Percentiles rank a stretch among this genome's conserved stretches.
These are phyloP conservation scores for Trissoscelio sp. DNA, from an alignment of 2,888 invertebrate genomes.

Conservation along the genomic window DNA sequence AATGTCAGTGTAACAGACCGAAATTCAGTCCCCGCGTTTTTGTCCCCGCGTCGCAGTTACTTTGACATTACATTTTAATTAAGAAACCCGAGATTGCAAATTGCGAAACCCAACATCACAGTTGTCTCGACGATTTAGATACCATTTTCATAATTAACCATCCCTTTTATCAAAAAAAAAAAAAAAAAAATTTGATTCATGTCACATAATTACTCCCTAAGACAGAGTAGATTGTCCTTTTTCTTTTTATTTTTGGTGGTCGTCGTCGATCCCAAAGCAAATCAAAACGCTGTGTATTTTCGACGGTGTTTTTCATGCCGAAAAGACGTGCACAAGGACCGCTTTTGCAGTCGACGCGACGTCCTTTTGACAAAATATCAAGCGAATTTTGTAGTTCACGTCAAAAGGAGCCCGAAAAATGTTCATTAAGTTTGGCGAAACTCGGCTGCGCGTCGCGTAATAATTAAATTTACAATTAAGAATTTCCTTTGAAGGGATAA, in stretches of 20 bases:
- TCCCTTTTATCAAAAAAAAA: neutral
- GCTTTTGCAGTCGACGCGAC: constrained; percentile 3
- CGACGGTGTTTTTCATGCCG: constrained; percentile 9
- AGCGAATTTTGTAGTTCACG: constrained; percentile 20
- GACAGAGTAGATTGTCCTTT: too few relatives aligned
- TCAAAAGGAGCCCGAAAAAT: constrained; percentile 21
- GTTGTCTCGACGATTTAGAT: constrained; percentile 9
- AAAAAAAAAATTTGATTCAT: neutral
- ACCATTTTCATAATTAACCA: constrained; percentile 37
- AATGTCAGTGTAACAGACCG: constrained; percentile 39
- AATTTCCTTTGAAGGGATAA: constrained; percentile 18
- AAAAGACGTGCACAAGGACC: constrained; percentile 17
- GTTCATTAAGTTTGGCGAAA: constrained; percentile 35
- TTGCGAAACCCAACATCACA: constrained; percentile 11
- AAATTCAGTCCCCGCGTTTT: constrained; percentile 35
- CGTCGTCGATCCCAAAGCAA: too few relatives aligned
- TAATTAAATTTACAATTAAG: constrained; percentile 40
- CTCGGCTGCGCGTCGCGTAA: neutral
- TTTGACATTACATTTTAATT: constrained; percentile 52
- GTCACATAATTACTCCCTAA: neutral
- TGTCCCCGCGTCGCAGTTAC: constrained; percentile 41
- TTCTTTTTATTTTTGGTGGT: too few relatives aligned
- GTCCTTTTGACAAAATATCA: constrained; percentile 45
- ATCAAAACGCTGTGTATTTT: neutral
- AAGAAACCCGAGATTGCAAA: constrained; percentile 20